These are phyloP conservation scores for Sparidentex hasta DNA, from an alignment of 2,797 vertebrate species.

Conservation along the genomic window DNA sequence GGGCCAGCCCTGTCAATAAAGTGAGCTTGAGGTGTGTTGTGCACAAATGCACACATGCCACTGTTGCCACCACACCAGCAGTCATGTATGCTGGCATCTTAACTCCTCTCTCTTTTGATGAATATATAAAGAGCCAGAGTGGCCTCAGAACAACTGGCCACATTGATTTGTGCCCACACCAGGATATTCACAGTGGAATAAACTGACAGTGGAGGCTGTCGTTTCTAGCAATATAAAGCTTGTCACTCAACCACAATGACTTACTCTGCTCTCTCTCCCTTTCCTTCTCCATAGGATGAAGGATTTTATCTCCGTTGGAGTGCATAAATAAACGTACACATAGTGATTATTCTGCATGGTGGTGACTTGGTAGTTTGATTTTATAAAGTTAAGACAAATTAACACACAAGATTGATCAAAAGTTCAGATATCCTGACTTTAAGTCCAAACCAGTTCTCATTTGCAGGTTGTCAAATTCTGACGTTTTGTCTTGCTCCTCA, in stretches of 20 bases:
- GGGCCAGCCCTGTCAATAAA: slow-evolving; percentile 19
- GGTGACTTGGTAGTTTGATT: not conserved
- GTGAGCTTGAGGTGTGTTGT: slow-evolving; percentile 14
- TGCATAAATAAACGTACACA: not conserved
- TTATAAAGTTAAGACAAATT: not conserved
- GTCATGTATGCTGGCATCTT: slow-evolving; percentile 22
- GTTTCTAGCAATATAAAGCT: slow-evolving; percentile 22
- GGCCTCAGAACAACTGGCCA: slow-evolving; percentile 36
- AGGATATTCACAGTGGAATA: slow-evolving; percentile 41
- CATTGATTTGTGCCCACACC: slow-evolving; percentile 44
- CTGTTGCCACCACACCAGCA: slow-evolving; percentile 21
- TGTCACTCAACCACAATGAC: slow-evolving; percentile 26
- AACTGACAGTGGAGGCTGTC: slow-evolving; percentile 26
- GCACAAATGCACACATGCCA: slow-evolving; percentile 7
- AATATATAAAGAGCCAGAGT: slow-evolving; percentile 31
- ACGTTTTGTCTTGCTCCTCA: too few species aligned
- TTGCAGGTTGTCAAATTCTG: too few species aligned
- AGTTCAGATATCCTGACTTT: too few species aligned
- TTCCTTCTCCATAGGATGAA: not conserved
- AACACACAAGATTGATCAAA: too few species aligned
- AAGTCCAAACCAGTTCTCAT: too few species aligned
- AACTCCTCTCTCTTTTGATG: slow-evolving; percentile 33
- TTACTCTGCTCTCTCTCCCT: not conserved
- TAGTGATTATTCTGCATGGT: not conserved
- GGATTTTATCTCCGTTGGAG: not conserved